phyloP scores from a whole-genome alignment of 2,888 invertebrate genomes.

The Halictus quadricinctus region DNA sequence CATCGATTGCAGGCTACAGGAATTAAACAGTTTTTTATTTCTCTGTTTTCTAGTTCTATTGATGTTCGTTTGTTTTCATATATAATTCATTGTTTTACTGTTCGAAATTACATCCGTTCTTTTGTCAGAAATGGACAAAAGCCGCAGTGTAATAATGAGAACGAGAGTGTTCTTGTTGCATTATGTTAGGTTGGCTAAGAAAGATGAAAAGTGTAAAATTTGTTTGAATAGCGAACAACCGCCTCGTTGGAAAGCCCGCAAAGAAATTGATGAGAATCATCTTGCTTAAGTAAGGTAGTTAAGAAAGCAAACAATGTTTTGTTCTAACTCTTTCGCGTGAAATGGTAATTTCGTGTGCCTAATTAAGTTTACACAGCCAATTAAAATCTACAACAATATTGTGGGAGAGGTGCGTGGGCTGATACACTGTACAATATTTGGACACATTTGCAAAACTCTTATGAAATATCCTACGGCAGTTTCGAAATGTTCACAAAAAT shows the following conservation, averaged over 20 bases:
- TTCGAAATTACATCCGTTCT: not conserved
- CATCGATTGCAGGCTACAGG: too few species aligned
- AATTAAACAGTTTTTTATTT: too few species aligned
- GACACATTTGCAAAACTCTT: not conserved
- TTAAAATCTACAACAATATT: not conserved
- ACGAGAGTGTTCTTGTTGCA: not conserved
- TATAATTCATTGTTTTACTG: too few species aligned
- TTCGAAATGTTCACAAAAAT: too few species aligned
- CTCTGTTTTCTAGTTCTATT: too few species aligned
- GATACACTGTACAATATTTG: not conserved
- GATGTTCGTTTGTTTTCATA: too few species aligned
- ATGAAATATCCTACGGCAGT: too few species aligned
- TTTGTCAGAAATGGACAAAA: not conserved
- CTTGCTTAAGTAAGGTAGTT: not conserved
- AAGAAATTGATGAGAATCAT: constrained; percentile 4
- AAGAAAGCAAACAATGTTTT: constrained; percentile 1
- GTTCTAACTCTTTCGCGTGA: not conserved
- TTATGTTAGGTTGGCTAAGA: not conserved
- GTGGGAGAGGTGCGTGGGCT: not conserved
- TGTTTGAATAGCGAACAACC: not conserved
- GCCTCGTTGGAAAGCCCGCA: not conserved
- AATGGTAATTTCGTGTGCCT: not conserved
- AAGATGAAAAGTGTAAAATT: not conserved
- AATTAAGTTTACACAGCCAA: not conserved
- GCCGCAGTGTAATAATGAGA: not conserved